These are phyloP conservation scores for Eulemur mongoz DNA, from an alignment of 2,797 vertebrate genomes.

Conservation along the genomic window DNA sequence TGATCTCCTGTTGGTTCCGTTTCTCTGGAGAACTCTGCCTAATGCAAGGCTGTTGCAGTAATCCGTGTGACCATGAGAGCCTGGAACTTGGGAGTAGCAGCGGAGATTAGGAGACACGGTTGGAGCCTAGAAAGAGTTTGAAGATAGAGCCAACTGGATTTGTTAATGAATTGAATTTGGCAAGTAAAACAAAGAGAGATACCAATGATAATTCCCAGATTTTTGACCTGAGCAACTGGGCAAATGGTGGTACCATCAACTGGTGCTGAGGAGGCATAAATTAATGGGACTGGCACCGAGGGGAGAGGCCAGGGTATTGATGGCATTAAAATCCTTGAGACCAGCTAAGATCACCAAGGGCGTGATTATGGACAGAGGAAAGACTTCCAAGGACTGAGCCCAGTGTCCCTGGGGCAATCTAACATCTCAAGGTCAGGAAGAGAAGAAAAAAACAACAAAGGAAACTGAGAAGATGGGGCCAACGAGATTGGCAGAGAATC, in stretches of 20 bases:
- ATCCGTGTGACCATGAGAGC: background rate
- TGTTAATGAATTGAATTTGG: background rate
- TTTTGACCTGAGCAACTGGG: background rate
- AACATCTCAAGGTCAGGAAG: background rate
- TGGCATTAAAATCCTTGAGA: background rate
- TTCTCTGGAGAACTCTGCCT: slow-evolving; percentile 16
- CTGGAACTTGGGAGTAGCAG: background rate
- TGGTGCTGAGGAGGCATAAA: too few relatives aligned
- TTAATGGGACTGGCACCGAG: background rate
- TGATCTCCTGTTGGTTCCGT: background rate
- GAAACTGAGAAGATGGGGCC: background rate
- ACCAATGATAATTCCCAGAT: background rate
- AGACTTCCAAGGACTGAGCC: background rate
- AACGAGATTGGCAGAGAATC: background rate
- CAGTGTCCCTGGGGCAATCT: background rate
- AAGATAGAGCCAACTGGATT: background rate
- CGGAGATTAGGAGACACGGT: background rate
- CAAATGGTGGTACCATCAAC: background rate
- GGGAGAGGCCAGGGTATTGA: background rate
- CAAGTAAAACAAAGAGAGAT: background rate
- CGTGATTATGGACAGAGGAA: background rate
- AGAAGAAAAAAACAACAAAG: background rate
- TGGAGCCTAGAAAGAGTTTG: background rate
- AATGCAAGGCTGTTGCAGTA: background rate
- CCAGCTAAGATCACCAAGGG: background rate